Evolutionary conservation across 2,888 invertebrate species (phyloP).

Genomic region (Dryobota labecula): DNA sequence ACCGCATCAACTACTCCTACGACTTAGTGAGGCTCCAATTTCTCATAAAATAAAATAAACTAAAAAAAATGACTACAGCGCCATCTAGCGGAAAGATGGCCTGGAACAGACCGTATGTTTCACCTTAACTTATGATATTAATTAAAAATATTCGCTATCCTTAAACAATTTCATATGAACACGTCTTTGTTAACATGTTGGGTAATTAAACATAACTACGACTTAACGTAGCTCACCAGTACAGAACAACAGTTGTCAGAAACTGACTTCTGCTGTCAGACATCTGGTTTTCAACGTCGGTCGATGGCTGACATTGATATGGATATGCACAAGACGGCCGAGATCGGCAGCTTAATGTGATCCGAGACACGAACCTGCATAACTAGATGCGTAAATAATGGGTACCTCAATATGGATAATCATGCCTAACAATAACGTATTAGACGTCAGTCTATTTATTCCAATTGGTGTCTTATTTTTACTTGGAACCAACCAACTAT

Average conservation of each 20-base stretch:
- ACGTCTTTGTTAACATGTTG: too few species aligned
- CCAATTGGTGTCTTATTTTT: not conserved
- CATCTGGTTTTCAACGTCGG: not conserved
- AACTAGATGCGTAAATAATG: not conserved
- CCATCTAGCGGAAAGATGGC: too few species aligned
- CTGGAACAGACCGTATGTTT: too few species aligned
- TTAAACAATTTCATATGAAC: not conserved
- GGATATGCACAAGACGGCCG: not conserved
- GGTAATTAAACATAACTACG: not conserved
- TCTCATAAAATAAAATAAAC: too few species aligned
- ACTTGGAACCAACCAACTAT: too few species aligned
- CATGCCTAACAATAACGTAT: not conserved
- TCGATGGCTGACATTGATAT: not conserved
- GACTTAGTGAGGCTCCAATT: too few species aligned
- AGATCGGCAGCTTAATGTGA: conserved; percentile 4
- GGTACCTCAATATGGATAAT: not conserved
- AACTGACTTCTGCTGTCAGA: not conserved
- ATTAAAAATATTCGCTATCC: not conserved
- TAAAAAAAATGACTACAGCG: too few species aligned
- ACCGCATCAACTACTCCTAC: too few species aligned
- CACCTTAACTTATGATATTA: not conserved
- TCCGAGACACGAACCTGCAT: not conserved
- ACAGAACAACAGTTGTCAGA: not conserved
- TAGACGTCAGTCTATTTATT: not conserved
- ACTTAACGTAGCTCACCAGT: too few species aligned